Conservation (phyloP, 2,797 vertebrate species). For the Rhynchonycteris naso region DNA sequence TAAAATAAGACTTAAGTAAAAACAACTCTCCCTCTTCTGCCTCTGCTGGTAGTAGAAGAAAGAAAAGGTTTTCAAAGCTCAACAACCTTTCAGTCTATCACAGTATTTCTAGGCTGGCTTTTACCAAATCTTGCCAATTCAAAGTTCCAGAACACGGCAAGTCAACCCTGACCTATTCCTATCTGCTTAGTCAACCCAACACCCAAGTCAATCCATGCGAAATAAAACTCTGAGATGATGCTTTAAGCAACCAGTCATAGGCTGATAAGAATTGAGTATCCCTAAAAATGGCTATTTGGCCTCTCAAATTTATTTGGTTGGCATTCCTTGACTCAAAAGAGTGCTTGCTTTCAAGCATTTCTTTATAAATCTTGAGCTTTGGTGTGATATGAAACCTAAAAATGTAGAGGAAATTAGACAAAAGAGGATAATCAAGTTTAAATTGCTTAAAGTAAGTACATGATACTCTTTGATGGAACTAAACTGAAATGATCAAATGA, state of each 20-base stretch:
- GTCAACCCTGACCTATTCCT: background rate
- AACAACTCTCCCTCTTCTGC: constrained; percentile 50
- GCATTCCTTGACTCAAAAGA: constrained; percentile 70
- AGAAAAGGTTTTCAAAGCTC: constrained; percentile 1
- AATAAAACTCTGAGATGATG: constrained; percentile 1
- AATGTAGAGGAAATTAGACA: constrained; percentile 78
- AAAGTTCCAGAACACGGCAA: constrained; percentile 39
- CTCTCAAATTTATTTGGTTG: constrained; percentile 51
- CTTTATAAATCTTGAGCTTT: constrained; percentile 80
- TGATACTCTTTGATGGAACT: constrained; percentile 55
- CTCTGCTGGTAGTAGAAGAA: background rate
- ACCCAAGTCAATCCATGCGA: background rate
- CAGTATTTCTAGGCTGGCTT: constrained; percentile 23
- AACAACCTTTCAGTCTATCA: background rate
- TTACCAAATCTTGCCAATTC: constrained; percentile 43
- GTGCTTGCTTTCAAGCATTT: constrained; percentile 71
- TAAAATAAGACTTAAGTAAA: constrained; percentile 49
- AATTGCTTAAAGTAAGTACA: constrained; percentile 66
- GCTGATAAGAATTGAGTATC: background rate
- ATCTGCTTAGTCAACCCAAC: background rate
- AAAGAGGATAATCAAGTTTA: constrained; percentile 67
- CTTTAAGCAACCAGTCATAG: background rate
- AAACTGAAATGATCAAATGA: constrained; percentile 70
- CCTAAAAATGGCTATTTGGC: constrained; percentile 50
- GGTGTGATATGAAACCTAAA: constrained; percentile 79